phyloP scores from a whole-genome alignment of 2,113 vertebrate genomes.

The Edolisoma coerulescens region DNA sequence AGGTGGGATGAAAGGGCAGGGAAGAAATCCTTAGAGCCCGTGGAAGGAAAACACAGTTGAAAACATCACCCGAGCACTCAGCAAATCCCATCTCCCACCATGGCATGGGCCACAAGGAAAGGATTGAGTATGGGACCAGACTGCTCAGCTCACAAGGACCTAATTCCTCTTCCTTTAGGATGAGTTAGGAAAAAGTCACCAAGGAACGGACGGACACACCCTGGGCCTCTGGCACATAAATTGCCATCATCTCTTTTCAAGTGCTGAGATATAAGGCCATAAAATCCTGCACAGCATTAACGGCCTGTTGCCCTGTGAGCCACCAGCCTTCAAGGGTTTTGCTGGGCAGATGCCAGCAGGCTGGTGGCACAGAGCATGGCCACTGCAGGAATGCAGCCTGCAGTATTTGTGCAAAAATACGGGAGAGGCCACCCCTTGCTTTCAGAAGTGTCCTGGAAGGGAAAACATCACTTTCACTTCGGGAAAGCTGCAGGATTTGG shows the following conservation, averaged over 20 bases:
- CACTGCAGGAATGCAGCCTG: not conserved
- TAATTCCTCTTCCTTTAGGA: not conserved
- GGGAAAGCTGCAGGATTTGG: not conserved
- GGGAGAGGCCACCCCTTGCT: accelerated
- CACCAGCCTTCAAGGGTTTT: not conserved
- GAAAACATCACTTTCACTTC: not conserved
- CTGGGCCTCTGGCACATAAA: not conserved
- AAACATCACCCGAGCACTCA: not conserved
- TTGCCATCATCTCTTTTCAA: not conserved
- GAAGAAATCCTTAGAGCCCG: not conserved
- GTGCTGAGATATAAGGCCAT: not conserved
- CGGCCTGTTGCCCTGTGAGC: not conserved
- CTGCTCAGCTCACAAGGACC: not conserved
- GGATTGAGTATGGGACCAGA: accelerated
- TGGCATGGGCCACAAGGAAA: not conserved
- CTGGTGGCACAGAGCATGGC: not conserved
- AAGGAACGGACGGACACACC: not conserved
- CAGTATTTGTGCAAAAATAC: not conserved
- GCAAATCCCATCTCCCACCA: not conserved
- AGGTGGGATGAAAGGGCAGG: not conserved
- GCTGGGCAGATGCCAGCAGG: not conserved
- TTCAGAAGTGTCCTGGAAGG: not conserved
- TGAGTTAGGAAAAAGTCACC: not conserved
- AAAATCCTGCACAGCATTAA: not conserved
- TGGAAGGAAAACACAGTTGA: not conserved